These are phyloP conservation scores for Oceanodroma tethys DNA, from an alignment of 2,113 vertebrate genomes.

Conservation along the genomic window DNA sequence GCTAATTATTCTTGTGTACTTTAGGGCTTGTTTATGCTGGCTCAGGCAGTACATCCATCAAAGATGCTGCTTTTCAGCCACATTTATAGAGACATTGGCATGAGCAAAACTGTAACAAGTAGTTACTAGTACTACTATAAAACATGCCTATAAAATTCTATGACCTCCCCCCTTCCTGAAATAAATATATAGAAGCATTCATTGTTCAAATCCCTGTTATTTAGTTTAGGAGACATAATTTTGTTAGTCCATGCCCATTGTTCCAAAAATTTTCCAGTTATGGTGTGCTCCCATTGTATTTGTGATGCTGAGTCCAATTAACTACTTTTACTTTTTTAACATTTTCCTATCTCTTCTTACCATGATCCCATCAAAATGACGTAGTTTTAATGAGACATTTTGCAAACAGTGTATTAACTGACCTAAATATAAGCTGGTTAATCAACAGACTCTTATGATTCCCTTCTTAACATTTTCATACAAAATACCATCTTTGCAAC, in stretches of 20 bases:
- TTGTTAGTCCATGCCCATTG: not conserved
- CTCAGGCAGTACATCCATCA: not conserved
- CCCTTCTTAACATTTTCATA: not conserved
- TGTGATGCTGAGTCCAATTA: not conserved
- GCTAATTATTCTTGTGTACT: constrained; percentile 42
- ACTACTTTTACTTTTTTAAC: not conserved
- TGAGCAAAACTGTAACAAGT: not conserved
- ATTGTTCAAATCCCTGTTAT: not conserved
- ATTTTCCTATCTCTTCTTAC: not conserved
- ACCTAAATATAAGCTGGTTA: not conserved
- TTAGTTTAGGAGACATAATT: not conserved
- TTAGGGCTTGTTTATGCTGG: constrained; percentile 28
- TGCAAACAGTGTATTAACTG: not conserved
- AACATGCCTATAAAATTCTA: not conserved
- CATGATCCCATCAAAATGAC: not conserved
- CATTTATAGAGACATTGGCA: not conserved
- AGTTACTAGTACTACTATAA: not conserved
- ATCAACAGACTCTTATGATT: not conserved
- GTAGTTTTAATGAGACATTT: not conserved
- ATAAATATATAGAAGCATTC: not conserved
- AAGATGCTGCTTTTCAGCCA: not conserved
- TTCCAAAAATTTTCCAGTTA: not conserved
- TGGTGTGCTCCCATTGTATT: rapidly evolving
- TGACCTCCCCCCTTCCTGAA: not conserved
- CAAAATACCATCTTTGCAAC: not conserved